Evolutionary conservation across 1,140 invertebrate genomes (phyloP), one percentile per base, ranked within the genome.

Genomic region (Melitaea cinxia): DNA sequence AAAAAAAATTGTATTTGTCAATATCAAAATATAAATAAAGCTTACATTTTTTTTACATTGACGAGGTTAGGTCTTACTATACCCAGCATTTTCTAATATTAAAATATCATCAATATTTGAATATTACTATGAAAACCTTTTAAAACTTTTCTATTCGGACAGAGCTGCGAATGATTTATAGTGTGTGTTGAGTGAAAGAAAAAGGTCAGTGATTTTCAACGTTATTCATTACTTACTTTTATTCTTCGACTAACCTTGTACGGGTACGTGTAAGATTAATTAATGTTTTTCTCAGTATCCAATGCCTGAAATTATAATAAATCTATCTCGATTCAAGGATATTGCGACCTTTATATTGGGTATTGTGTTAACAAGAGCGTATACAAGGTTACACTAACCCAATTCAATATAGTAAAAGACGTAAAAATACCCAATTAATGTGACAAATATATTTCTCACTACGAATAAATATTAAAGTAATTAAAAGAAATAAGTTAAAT

Each of bases 121-220:
- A n/a, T n/a, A 17, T 4, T 42, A 42, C 37, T 17, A 42, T 7
- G 37, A 42, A 42, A 42, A 17, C 37, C 37, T 42, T 42, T 42
- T 42, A 42, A 17, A 42, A 42, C 15, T 19, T 39, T 39, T 42
- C 15, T 17, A 1, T 42, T 42, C n/a, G 15, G 5, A 39, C 37
- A 15, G 17, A 39, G n/a, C 12, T 4, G 14, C 37, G 37, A 39
- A 39, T 39, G 37, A 39, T 39, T 39, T 39, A 39, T 39, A n/a
- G 37, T 4, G 17, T 39, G n/a, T 1, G 7, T 9, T 9, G 12
- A 10, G 30, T 33, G 30, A 33, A 33, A 9, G 37, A 39, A 39
- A 39, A 15, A 39, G 37, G 12, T 39, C 37, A 39, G 9, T 17
- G 4, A 39, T 39, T 15, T 6, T 39, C 12, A 6, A 9, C 12